Conservation (phyloP, 1,140 invertebrate genomes). For the Drosophila ironensis region DNA sequence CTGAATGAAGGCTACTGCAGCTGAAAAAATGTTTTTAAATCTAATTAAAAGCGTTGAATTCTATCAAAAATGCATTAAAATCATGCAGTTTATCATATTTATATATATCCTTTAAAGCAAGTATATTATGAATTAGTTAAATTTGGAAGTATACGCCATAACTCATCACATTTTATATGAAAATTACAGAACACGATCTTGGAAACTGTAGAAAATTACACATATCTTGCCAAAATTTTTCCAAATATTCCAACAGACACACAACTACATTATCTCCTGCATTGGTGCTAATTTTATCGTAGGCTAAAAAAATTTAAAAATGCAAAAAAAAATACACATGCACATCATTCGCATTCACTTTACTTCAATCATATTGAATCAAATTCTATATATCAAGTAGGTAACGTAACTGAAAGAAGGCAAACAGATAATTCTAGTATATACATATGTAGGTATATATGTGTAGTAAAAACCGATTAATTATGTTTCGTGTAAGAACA, state of each 20-base stretch:
- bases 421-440: neutral
- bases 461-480: constrained; percentile 1
- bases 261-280: constrained; percentile 56
- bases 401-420: constrained; percentile 10
- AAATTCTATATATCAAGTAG: constrained; percentile 53
- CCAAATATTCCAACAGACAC: constrained; percentile 22
- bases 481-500: constrained; percentile 20
- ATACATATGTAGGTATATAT: too few species aligned
- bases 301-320: constrained; percentile 41
- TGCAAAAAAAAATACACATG: constrained; percentile 2
- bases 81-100: neutral
- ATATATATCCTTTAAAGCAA: neutral
- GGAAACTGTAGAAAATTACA: constrained; percentile 59
- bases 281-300: constrained; percentile 76
- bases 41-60: too few species aligned
- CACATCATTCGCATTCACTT: constrained; percentile 9
- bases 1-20: constrained; percentile 19
- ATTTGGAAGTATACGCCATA: too few species aligned
- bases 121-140: too few species aligned
- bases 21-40: constrained; percentile 7
- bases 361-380: constrained; percentile 27
- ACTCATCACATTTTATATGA: too few species aligned
- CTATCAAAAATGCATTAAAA: too few species aligned
- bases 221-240: constrained; percentile 58
- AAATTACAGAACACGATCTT: neutral